A percentile compares a stretch with the other conserved stretches of the same genome.
Evolutionary conservation across 2,113 vertebrate genomes (phyloP).

Genomic region (Pteropus alecto): DNA sequence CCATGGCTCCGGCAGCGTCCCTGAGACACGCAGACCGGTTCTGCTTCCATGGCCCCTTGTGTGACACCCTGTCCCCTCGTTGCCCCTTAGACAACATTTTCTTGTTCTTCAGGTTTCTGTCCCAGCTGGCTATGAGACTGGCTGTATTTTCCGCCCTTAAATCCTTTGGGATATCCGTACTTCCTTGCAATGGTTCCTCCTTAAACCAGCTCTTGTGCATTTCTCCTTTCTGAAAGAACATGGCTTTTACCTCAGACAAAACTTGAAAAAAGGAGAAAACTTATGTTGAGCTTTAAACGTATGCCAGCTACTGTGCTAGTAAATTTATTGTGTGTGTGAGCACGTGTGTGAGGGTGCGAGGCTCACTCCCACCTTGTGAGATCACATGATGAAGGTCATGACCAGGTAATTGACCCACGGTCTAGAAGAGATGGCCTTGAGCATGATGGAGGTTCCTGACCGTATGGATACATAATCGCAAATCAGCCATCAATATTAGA

Average conservation of each 20-base stretch:
- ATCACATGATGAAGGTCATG: neutral
- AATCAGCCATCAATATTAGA: neutral
- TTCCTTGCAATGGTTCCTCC: neutral
- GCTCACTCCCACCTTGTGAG: neutral
- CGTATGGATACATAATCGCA: no score
- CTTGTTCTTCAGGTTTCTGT: no score
- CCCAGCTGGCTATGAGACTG: no score
- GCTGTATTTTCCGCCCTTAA: neutral
- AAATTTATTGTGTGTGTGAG: neutral
- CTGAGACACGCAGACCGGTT: fast-evolving
- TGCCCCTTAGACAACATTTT: neutral
- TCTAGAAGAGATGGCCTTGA: neutral
- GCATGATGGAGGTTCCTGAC: neutral
- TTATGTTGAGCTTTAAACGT: neutral
- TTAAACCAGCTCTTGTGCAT: neutral
- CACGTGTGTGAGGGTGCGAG: neutral
- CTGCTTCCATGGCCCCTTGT: fast-evolving
- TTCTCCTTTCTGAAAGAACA: neutral
- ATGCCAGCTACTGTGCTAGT: fast-evolving
- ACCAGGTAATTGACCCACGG: neutral
- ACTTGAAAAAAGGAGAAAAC: neutral
- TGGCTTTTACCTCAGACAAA: neutral
- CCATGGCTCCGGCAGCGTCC: fast-evolving
- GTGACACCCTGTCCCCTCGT: fast-evolving
- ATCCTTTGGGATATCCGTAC: no score